phyloP scores from a whole-genome alignment of 1,140 invertebrate species.

The Macrobrachium nipponense region DNA sequence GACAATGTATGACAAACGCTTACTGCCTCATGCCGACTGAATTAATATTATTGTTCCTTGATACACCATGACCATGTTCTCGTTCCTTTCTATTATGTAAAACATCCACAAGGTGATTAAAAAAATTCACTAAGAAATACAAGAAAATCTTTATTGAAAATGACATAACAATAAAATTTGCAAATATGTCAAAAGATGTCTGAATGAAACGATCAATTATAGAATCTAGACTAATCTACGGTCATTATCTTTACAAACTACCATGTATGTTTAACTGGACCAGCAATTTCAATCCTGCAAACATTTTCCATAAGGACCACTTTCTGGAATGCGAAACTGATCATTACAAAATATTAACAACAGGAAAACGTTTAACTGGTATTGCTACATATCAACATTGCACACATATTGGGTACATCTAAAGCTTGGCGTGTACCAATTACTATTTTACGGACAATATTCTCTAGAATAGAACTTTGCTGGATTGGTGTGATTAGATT shows the following conservation, averaged over 20 bases:
- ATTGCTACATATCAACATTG: slow-evolving; percentile 48
- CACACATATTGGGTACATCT: slow-evolving; percentile 57
- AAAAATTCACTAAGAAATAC: slow-evolving; percentile 37
- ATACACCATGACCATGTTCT: too few species aligned
- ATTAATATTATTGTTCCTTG: too few species aligned
- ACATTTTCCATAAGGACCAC: slow-evolving; percentile 30
- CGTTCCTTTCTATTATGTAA: too few species aligned
- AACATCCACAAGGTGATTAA: not conserved
- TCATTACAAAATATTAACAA: slow-evolving; percentile 23
- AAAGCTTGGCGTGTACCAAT: slow-evolving; percentile 58
- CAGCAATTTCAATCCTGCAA: slow-evolving; percentile 3
- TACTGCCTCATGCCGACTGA: too few species aligned
- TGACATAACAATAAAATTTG: slow-evolving; percentile 62
- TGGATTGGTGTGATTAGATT: slow-evolving; percentile 47
- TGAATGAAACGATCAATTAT: slow-evolving; percentile 54
- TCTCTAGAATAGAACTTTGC: slow-evolving; percentile 33
- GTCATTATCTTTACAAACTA: slow-evolving; percentile 58
- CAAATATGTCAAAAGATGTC: slow-evolving; percentile 62
- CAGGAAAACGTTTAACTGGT: slow-evolving; percentile 23
- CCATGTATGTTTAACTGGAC: slow-evolving; percentile 31
- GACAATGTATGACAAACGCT: too few species aligned
- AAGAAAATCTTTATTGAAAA: slow-evolving; percentile 62
- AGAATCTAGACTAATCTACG: slow-evolving; percentile 60
- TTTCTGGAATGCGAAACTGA: slow-evolving; percentile 3
- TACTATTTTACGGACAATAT: slow-evolving; percentile 34